Evolutionary conservation across 2,888 invertebrate genomes (phyloP).

Genomic region (Netelia virgata): DNA sequence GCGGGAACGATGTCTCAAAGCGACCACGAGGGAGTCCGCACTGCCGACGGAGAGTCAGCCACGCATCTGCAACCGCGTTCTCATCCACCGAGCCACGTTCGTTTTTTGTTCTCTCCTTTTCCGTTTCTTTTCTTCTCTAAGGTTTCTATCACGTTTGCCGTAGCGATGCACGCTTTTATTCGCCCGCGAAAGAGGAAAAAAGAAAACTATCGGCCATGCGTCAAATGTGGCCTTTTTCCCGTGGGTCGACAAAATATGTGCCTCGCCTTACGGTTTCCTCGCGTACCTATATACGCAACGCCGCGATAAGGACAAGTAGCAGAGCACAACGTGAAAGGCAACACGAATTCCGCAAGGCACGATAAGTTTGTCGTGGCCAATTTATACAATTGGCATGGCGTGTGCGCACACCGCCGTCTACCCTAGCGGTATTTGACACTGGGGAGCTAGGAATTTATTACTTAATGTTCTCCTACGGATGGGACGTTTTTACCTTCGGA

Average conservation of each 20-base stretch:
- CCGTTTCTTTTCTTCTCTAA: conserved; percentile 12
- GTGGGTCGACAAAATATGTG: conserved; percentile 73
- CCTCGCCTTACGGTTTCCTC: conserved; percentile 59
- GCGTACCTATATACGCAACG: conserved; percentile 34
- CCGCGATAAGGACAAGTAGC: conserved; percentile 59
- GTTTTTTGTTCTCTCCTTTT: conserved; percentile 41
- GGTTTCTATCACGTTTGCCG: conserved; percentile 24
- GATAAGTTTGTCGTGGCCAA: conserved; percentile 85
- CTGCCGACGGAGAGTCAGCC: conserved; percentile 71
- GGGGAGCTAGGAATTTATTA: conserved; percentile 83
- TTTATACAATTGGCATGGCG: conserved; percentile 83
- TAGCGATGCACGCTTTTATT: conserved; percentile 52
- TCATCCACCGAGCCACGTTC: conserved; percentile 30
- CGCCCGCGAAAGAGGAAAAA: conserved; percentile 35
- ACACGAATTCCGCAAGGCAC: conserved; percentile 68
- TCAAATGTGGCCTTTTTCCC: conserved; percentile 67
- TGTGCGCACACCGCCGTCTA: conserved; percentile 31
- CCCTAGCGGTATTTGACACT: conserved; percentile 80
- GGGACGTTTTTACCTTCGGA: conserved; percentile 36
- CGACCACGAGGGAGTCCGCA: conserved; percentile 81
- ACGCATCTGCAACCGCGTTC: conserved; percentile 73
- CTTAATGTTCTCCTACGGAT: conserved; percentile 72
- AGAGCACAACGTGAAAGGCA: conserved; percentile 27
- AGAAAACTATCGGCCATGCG: conserved; percentile 75
- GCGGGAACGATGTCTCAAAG: conserved; percentile 84